Conservation (phyloP, 2,797 vertebrate species). For the Toxotes lorentzi region DNA sequence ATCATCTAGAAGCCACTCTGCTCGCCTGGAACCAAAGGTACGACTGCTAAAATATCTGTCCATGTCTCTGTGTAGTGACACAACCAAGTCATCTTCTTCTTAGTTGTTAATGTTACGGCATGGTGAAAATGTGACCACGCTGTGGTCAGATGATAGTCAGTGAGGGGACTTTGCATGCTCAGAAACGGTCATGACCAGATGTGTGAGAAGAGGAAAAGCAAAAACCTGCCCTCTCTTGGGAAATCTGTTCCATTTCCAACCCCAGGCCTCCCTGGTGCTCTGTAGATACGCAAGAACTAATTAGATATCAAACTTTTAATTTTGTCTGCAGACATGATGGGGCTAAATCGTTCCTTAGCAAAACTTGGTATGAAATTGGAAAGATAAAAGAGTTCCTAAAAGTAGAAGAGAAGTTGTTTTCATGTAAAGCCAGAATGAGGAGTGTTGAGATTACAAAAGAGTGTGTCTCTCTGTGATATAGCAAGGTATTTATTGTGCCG, state of each 20-base stretch:
- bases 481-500: constrained; percentile 5
- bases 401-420: constrained; percentile 26
- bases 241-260: constrained; percentile 44
- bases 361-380: constrained; percentile 43
- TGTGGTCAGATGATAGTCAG: background rate
- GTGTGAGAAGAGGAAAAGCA: constrained; percentile 17
- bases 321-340: constrained; percentile 53
- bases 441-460: background rate
- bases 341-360: constrained; percentile 37
- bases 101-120: background rate
- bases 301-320: constrained; percentile 54
- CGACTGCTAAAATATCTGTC: background rate
- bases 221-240: constrained; percentile 41
- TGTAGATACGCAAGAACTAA: constrained; percentile 53
- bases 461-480: background rate
- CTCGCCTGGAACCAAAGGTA: constrained; percentile 66
- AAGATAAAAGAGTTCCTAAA: constrained; percentile 38
- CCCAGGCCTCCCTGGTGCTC: constrained; percentile 19
- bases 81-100: background rate
- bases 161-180: constrained; percentile 5
- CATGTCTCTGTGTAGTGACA: background rate
- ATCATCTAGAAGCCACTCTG: constrained; percentile 11
- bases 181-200: constrained; percentile 12
- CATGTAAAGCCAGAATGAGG: constrained; percentile 8
- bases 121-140: constrained; percentile 41